Conservation (phyloP, 2,113 vertebrate genomes). For the Lophochroa leadbeateri region DNA sequence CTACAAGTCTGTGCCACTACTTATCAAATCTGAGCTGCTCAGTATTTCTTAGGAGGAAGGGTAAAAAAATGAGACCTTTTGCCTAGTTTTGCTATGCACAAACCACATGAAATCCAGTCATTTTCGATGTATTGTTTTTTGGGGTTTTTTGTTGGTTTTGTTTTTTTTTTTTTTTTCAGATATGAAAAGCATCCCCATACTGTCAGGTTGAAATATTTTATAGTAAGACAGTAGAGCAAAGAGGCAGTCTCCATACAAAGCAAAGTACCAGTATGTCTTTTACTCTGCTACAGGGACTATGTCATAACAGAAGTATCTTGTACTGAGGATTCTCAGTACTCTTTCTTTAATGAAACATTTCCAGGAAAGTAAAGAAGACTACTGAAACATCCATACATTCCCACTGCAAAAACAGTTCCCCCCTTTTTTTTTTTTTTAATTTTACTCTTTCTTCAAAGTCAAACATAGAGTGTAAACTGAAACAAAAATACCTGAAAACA, state of each 20-base stretch:
- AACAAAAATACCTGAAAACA: background rate
- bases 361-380: background rate
- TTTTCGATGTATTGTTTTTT: background rate
- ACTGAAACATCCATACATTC: background rate
- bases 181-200: background rate
- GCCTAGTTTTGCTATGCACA: background rate
- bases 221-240: background rate
- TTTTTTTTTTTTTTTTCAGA: background rate
- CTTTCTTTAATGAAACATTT: background rate
- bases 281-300: background rate
- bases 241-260: background rate
- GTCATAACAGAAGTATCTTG: background rate
- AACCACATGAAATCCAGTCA: background rate
- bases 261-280: background rate
- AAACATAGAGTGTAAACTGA: background rate
- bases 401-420: background rate
- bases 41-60: background rate
- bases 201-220: background rate
- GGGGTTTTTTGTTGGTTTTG: too few relatives aligned
- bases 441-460: background rate
- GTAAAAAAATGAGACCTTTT: background rate
- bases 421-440: rapidly evolving
- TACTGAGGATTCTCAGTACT: background rate
- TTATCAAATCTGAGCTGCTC: background rate
- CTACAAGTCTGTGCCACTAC: background rate